Evolutionary conservation across 2,888 invertebrate species (phyloP), one percentile per base, ranked within the genome.

Genomic region (Rhynchonema sp.): DNA sequence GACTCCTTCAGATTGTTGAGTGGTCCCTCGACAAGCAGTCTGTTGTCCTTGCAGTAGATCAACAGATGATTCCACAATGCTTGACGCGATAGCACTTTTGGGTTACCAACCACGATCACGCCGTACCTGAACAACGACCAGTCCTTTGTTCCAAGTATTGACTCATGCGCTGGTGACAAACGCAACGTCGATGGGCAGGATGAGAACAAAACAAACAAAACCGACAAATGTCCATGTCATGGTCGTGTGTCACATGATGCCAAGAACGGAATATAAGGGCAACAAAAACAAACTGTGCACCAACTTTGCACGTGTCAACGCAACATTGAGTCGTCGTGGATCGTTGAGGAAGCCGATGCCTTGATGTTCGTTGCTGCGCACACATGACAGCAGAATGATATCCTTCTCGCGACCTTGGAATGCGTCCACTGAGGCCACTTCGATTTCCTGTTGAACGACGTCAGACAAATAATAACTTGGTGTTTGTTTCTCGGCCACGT

Each of bases 321-420:
- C 98, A 0, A 99, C 98, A 77, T 99, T 99, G 58, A 99, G 79
- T 59, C 98, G 85, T 1, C 98, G 80, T 0, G 98, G 96, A 75
- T 99, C 98, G 72, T 92, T 94, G 49, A 99, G 79, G 74, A 99
- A 99, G 0, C 98, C 98, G 69, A 99, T 98, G 52, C 92, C 96
- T 74, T 96, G 94, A 71, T 94, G 89, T 72, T 96, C 96, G 73
- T 98, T 98, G 6, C 94, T 91, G 58, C 98, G 82, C 1, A 99
- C 98, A 76, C 96, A 98, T 0, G 94, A 94, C 85, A 99, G 87
- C 59, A 99, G 91, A 66, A 99, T 98, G 61, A 96, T 87, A 72
- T 99, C 98, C 72, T 99, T 99, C 73, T 99, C 98, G 57, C 98
- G 80, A 0, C 98, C 98, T 75, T 72, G 72, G 75, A 99, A 99